Conservation (phyloP, 2,113 vertebrate species). For the Isurus oxyrinchus region DNA sequence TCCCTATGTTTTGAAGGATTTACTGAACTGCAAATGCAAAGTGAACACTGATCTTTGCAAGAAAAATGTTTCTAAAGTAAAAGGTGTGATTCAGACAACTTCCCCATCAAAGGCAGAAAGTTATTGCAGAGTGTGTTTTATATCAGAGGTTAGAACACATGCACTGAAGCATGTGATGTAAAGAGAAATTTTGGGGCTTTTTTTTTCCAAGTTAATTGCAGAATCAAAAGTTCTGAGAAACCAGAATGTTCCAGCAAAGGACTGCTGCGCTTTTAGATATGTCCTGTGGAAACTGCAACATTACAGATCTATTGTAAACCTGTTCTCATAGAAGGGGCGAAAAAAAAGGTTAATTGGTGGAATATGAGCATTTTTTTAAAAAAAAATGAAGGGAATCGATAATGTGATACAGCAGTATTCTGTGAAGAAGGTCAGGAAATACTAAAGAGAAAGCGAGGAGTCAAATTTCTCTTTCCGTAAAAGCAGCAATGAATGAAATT, state of each 20-base stretch:
- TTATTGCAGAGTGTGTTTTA: not conserved
- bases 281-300: not conserved
- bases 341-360: not conserved
- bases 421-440: not conserved
- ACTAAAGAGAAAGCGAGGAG: not conserved
- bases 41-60: not conserved
- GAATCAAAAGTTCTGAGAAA: not conserved
- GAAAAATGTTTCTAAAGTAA: not conserved
- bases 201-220: not conserved
- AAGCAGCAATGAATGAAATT: not conserved
- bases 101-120: not conserved
- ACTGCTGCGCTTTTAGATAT: not conserved
- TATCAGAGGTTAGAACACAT: not conserved
- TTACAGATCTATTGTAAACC: not conserved
- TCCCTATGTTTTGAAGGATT: not conserved
- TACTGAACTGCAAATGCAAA: not conserved
- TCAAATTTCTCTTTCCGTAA: not conserved
- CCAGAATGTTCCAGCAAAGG: not conserved
- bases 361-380: not conserved
- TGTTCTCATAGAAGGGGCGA: not conserved
- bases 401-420: not conserved
- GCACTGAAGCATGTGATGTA: not conserved
- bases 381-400: not conserved
- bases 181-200: not conserved
- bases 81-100: not conserved